Base-by-base conservation (phyloP, 2,797 vertebrate species). In the Miichthys miiuy region DNA sequence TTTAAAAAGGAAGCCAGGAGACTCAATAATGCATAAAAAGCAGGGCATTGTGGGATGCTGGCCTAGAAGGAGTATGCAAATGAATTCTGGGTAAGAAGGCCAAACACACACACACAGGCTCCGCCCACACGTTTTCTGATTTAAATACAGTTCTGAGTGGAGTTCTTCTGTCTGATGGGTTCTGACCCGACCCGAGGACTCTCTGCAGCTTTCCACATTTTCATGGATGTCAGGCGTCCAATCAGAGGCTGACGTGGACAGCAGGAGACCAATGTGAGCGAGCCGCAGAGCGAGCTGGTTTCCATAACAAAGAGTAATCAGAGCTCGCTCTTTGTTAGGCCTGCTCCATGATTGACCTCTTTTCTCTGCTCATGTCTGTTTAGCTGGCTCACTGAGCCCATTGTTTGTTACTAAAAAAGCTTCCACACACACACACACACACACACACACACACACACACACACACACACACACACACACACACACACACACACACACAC, bases 11-110 rank as follows among this genome's bases (percentile, higher is more conserved):
- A 67, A 3, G 30, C 77, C 23, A 57, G 72, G 61, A 86, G 78
- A 65, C 79, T 92, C 85, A 90, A 87, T 90, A 92, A 92, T 90
- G 87, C 87, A 89, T 90, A 73, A 77, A 82, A 80, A 89, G 61
- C 83, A 77, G 55, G 18, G 74, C 80, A 86, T 72, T 79, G 79
- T 88, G 81, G 81, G 83, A 85, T 0, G 58, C 9, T 16, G 63
- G 80, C 78, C 83, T 77, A 61, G 74, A 85, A 88, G 68, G 54
- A 82, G 69, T 58, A 82, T 88, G 82, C 61, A 82, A 88, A 90
- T 81, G 56, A 83, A 27, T 0, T 23, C 42, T 46, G 41, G 47
- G 57, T 30, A 42, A 67, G 58, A 44, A 54, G 50, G 38, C 70
- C 67, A 34, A 44, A 38, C 25, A 34, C 47, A 34, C 42, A 38